A percentile compares a stretch with the other conserved stretches of the same genome.
phyloP scores from a whole-genome alignment of 2,113 vertebrate genomes.

The Pygathrix nemaeus region DNA sequence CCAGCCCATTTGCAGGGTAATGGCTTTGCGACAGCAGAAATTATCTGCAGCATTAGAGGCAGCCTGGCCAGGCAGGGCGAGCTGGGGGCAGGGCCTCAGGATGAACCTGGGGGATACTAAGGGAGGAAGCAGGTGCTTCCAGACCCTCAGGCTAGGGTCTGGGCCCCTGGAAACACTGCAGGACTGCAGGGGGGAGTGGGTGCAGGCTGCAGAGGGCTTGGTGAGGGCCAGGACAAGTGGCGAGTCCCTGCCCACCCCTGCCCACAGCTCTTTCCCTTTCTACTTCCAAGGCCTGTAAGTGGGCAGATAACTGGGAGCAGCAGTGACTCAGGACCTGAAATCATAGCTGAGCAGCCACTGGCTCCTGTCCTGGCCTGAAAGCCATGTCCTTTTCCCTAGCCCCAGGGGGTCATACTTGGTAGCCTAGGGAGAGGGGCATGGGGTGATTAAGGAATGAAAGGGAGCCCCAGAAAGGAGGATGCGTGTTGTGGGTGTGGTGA shows the following conservation, averaged over 20 bases:
- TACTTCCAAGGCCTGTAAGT: neutral
- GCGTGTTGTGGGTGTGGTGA: accelerated
- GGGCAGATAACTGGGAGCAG: neutral
- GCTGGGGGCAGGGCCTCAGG: accelerated
- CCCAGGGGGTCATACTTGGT: too few species aligned
- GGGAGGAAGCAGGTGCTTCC: neutral
- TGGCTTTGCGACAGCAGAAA: conserved; percentile 51
- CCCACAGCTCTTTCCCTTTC: neutral
- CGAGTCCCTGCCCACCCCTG: neutral
- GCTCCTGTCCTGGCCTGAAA: neutral
- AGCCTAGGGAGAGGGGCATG: too few species aligned
- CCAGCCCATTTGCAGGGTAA: conserved; percentile 42
- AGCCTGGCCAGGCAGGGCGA: neutral
- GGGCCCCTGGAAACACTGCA: neutral
- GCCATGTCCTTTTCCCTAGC: too few species aligned
- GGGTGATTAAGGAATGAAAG: neutral
- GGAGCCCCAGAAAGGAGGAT: neutral
- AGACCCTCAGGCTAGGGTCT: neutral
- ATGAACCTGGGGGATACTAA: neutral
- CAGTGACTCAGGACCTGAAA: neutral
- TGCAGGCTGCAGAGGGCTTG: neutral
- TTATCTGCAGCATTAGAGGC: conserved; percentile 54
- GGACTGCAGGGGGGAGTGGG: neutral
- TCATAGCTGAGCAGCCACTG: neutral
- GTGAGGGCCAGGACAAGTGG: neutral